Percentiles rank a stretch among this genome's conserved stretches.
These are phyloP conservation scores for Neodon shergylaensis DNA, from an alignment of 2,113 vertebrate species.

Conservation along the genomic window DNA sequence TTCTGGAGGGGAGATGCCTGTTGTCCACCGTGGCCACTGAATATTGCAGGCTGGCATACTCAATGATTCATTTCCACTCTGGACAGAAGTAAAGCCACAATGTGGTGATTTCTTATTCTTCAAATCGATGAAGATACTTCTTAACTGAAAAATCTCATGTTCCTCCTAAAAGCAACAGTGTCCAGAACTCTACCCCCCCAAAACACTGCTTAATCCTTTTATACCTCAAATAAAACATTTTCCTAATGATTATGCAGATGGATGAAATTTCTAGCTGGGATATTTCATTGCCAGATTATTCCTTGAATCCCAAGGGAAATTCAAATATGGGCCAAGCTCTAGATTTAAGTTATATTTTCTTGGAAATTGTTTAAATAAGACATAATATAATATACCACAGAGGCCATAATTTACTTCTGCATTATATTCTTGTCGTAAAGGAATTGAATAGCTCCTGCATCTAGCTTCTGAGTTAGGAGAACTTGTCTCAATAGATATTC, in stretches of 20 bases:
- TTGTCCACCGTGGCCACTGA: background rate
- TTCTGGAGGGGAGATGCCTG: background rate
- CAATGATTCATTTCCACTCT: background rate
- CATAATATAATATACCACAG: slow-evolving; percentile 37
- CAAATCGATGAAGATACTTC: background rate
- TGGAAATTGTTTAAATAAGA: slow-evolving; percentile 73
- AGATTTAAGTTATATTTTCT: slow-evolving; percentile 60
- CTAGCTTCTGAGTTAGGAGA: slow-evolving; percentile 61
- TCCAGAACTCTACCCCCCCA: background rate
- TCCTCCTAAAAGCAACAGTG: slow-evolving; percentile 29
- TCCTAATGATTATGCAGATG: slow-evolving; percentile 34
- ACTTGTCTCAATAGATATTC: slow-evolving; percentile 62
- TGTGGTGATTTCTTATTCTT: slow-evolving; percentile 20
- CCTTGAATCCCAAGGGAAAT: background rate
- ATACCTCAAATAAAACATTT: slow-evolving; percentile 31
- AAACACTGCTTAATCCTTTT: background rate
- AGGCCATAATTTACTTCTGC: slow-evolving; percentile 57
- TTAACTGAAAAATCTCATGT: slow-evolving; percentile 5
- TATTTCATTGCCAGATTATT: slow-evolving; percentile 63
- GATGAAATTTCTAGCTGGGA: slow-evolving; percentile 50
- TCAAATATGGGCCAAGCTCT: slow-evolving; percentile 17
- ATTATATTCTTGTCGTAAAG: slow-evolving; percentile 55
- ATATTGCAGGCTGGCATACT: background rate
- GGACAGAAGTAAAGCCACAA: background rate
- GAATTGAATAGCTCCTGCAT: slow-evolving; percentile 54